phyloP scores from a whole-genome alignment of 2,113 vertebrate species.

The Lepus americanus region DNA sequence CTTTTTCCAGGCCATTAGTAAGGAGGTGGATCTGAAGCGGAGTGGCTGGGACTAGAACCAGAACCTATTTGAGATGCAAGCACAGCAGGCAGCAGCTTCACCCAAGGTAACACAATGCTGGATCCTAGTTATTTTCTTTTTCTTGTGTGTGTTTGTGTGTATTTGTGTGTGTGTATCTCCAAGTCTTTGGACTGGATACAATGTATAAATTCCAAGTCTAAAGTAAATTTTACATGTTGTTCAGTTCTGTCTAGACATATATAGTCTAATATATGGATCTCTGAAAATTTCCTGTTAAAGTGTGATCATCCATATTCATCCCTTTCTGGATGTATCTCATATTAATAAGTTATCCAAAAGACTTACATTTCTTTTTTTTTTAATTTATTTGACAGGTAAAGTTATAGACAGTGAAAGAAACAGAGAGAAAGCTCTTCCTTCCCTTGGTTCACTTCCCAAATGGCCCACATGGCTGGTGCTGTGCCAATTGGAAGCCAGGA shows the following conservation, averaged over 20 bases:
- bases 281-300: neutral
- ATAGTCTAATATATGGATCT: neutral
- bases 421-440: too few relatives aligned
- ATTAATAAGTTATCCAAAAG: neutral
- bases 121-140: neutral
- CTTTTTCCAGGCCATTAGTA: too few relatives aligned
- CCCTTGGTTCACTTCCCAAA: too few relatives aligned
- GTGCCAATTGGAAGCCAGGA: too few relatives aligned
- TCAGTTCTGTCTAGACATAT: neutral
- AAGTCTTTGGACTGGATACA: neutral
- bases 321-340: neutral
- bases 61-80: too few relatives aligned
- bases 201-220: neutral
- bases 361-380: neutral
- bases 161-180: neutral
- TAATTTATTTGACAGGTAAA: too few relatives aligned
- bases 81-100: too few relatives aligned
- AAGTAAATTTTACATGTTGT: neutral
- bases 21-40: too few relatives aligned
- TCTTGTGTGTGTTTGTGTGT: neutral
- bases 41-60: too few relatives aligned
- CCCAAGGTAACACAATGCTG: too few relatives aligned
- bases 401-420: too few relatives aligned
- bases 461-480: too few relatives aligned
- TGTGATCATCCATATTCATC: neutral